Conservation (phyloP, 2,113 vertebrate genomes). For the Cygnus buccinator region DNA sequence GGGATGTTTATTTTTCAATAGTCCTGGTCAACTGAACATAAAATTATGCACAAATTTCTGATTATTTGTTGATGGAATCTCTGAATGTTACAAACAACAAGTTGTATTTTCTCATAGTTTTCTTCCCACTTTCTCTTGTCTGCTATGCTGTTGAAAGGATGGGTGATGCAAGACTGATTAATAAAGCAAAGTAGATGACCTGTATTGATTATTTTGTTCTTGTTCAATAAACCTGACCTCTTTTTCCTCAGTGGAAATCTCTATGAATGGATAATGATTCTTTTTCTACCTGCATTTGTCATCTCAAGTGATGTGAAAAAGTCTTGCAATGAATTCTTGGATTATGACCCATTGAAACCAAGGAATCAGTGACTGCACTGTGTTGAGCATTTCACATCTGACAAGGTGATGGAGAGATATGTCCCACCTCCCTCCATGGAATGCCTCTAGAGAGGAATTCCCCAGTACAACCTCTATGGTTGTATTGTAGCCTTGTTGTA, state of each 20-base stretch:
- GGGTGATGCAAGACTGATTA: slow-evolving; percentile 17
- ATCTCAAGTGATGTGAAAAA: neutral
- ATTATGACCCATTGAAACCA: neutral
- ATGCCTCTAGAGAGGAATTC: neutral
- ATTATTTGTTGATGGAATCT: neutral
- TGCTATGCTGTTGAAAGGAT: slow-evolving; percentile 11
- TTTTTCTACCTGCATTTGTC: neutral
- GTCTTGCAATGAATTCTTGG: neutral
- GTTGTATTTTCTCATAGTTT: slow-evolving; percentile 44
- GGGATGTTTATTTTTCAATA: neutral
- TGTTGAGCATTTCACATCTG: neutral
- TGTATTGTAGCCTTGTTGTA: neutral
- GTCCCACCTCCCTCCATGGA: neutral
- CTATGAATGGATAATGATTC: neutral
- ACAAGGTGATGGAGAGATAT: neutral
- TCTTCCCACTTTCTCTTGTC: slow-evolving; percentile 51
- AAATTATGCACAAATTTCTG: neutral
- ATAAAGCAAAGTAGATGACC: neutral
- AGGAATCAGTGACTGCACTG: neutral
- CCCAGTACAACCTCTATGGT: neutral
- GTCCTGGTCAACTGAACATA: neutral
- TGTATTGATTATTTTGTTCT: neutral
- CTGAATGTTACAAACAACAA: slow-evolving; percentile 36
- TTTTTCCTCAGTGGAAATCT: neutral
- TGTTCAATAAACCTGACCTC: neutral